Percentiles rank a stretch among this genome's conserved stretches.
These are phyloP conservation scores for Helogale parvula DNA, from an alignment of 2,113 vertebrate species.

Conservation along the genomic window DNA sequence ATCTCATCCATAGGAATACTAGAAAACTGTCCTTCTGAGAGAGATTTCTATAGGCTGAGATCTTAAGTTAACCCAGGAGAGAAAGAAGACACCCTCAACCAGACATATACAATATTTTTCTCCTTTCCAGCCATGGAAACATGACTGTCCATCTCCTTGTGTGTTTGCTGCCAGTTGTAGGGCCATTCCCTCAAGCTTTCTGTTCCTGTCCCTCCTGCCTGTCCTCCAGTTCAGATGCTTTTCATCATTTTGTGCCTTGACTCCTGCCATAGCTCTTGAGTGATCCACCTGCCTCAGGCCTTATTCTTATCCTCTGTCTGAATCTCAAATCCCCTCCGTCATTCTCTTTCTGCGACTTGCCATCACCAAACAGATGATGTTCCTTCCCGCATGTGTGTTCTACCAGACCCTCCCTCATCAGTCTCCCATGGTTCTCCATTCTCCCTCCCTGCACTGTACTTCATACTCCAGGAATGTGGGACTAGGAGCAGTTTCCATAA, in stretches of 20 bases:
- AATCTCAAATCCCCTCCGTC: not conserved
- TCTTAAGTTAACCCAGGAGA: not conserved
- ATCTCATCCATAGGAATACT: constrained; percentile 31
- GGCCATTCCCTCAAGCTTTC: not conserved
- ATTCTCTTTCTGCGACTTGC: not conserved
- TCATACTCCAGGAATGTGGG: not conserved
- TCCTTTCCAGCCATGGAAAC: not conserved
- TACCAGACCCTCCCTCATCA: not conserved
- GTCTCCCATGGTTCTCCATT: not conserved
- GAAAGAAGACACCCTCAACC: not conserved
- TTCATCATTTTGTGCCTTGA: not conserved
- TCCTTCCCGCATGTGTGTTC: no score
- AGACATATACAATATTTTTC: not conserved
- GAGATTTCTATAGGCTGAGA: not conserved
- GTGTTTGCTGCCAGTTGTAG: not conserved
- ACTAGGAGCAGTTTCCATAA: not conserved
- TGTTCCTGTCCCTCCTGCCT: not conserved
- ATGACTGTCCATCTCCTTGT: not conserved
- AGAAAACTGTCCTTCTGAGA: constrained; percentile 20
- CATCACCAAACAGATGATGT: not conserved
- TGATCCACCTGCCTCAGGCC: not conserved
- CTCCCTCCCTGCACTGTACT: not conserved
- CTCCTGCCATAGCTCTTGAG: not conserved
- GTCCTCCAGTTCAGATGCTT: not conserved
- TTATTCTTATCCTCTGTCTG: not conserved